These are phyloP conservation scores for Melinaea marsaeus DNA, from an alignment of 2,888 invertebrate species.

Conservation along the genomic window DNA sequence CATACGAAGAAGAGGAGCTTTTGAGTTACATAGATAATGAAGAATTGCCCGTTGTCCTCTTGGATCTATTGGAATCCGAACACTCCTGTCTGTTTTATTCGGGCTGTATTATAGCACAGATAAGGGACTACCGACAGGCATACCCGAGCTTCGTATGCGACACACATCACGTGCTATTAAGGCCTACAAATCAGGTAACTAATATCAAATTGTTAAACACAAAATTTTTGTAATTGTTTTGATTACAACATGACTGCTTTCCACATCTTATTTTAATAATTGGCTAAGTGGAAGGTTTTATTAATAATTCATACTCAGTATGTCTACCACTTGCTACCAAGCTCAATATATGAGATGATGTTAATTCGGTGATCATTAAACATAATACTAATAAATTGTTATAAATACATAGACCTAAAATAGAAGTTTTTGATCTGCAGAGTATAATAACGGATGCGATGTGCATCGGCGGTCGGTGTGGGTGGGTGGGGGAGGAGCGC, in stretches of 20 bases:
- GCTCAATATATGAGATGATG: too few species aligned
- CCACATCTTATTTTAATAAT: background rate
- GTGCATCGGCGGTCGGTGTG: conserved; percentile 73
- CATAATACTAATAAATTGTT: too few species aligned
- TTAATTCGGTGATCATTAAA: too few species aligned
- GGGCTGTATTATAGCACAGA: conserved; percentile 94
- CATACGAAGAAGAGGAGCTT: conserved; percentile 93
- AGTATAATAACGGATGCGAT: conserved; percentile 82
- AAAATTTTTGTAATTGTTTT: background rate
- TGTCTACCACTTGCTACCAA: too few species aligned
- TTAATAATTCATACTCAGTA: too few species aligned
- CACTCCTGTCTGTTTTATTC: conserved; percentile 92
- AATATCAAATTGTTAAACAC: background rate
- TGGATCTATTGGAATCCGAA: conserved; percentile 89
- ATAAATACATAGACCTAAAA: too few species aligned
- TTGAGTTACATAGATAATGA: conserved; percentile 93
- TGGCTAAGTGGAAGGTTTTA: background rate
- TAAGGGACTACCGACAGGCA: conserved; percentile 91
- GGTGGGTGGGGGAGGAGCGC: conserved; percentile 87
- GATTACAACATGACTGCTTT: background rate
- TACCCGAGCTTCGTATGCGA: conserved; percentile 87
- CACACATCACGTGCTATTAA: conserved; percentile 91
- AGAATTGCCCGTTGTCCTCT: conserved; percentile 90
- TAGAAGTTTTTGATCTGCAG: conserved; percentile 46
- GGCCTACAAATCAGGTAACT: conserved; percentile 89